These are phyloP conservation scores for Cryptocephalus primarius DNA, from an alignment of 2,888 invertebrate species.

Conservation along the genomic window DNA sequence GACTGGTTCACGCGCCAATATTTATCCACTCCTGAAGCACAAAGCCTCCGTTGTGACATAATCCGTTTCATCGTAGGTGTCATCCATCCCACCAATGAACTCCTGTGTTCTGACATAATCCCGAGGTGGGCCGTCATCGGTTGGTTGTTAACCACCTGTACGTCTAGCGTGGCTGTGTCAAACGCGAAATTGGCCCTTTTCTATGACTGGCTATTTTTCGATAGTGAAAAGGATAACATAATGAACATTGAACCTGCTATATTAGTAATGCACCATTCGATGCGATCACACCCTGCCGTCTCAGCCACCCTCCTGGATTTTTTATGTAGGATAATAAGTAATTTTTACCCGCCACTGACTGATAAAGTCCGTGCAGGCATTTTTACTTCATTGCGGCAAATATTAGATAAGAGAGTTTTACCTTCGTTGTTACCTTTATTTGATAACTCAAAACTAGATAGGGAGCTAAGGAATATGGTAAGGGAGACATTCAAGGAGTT, in stretches of 20 bases:
- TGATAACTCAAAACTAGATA: constrained; percentile 78
- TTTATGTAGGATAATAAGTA: constrained; percentile 79
- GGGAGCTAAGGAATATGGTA: constrained; percentile 72
- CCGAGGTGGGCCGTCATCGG: constrained; percentile 93
- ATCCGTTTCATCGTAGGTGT: constrained; percentile 90
- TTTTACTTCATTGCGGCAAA: constrained; percentile 71
- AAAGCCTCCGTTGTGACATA: constrained; percentile 82
- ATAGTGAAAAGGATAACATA: constrained; percentile 82
- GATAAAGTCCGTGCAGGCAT: constrained; percentile 74
- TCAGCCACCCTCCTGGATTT: constrained; percentile 86
- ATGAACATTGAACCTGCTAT: constrained; percentile 95
- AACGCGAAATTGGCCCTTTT: constrained; percentile 87
- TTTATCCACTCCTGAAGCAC: constrained; percentile 82
- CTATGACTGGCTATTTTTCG: constrained; percentile 90
- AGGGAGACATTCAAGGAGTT: constrained; percentile 89
- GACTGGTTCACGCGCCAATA: constrained; percentile 93
- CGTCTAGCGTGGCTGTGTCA: constrained; percentile 77
- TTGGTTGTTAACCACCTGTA: constrained; percentile 85
- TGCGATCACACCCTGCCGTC: constrained; percentile 83
- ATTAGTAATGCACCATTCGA: constrained; percentile 87
- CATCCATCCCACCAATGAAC: constrained; percentile 87
- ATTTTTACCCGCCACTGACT: constrained; percentile 70
- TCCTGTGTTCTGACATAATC: constrained; percentile 87
- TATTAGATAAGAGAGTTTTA: constrained; percentile 84
- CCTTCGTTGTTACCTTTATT: constrained; percentile 77